These are phyloP conservation scores for Syngnathus typhle DNA, from an alignment of 2,113 vertebrate genomes.

Conservation along the genomic window DNA sequence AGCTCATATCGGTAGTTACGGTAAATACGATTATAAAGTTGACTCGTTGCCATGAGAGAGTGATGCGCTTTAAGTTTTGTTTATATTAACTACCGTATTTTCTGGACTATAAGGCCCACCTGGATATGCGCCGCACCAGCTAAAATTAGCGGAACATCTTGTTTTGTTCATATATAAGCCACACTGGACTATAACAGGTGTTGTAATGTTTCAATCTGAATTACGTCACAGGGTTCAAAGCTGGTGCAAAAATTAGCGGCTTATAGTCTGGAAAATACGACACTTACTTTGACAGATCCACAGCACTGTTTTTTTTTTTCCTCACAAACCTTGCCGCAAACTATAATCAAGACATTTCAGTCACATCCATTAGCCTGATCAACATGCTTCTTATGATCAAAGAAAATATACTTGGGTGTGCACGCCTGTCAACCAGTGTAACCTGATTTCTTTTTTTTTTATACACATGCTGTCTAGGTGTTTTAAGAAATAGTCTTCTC, in stretches of 20 bases:
- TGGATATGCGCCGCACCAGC: too few species aligned
- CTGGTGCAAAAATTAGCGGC: too few species aligned
- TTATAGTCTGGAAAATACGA: too few species aligned
- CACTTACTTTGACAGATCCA: not conserved
- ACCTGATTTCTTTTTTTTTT: conserved; percentile 4
- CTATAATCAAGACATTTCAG: not conserved
- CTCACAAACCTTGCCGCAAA: not conserved
- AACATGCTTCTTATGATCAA: not conserved
- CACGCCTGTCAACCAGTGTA: not conserved
- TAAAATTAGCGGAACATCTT: too few species aligned
- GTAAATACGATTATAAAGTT: not conserved
- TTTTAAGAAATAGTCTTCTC: conserved; percentile 44
- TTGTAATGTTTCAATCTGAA: too few species aligned
- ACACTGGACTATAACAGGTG: too few species aligned
- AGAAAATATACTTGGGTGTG: not conserved
- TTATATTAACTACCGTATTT: too few species aligned
- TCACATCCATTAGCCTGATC: not conserved
- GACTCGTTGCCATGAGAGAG: not conserved
- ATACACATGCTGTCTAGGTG: conserved; percentile 18
- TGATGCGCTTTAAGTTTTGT: not conserved
- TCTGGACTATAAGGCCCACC: too few species aligned
- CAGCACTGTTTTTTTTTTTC: not conserved
- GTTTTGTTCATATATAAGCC: too few species aligned
- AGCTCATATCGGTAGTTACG: not conserved
- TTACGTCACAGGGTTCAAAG: too few species aligned